Conservation (phyloP, 2,797 vertebrate species). For the Acrossocheilus fasciatus region DNA sequence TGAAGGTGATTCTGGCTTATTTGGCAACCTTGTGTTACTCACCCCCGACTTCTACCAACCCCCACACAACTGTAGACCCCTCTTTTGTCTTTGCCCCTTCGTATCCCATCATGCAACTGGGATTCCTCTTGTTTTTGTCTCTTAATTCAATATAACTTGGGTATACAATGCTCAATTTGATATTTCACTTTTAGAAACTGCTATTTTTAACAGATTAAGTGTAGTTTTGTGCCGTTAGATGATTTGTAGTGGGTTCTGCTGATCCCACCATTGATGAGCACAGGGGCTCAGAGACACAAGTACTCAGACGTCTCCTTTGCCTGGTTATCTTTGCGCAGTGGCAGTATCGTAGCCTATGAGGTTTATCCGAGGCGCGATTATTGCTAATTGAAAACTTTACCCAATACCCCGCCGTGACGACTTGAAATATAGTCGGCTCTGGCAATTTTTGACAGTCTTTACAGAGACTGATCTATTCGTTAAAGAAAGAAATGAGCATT, state of each 20-base stretch:
- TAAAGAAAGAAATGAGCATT: not conserved
- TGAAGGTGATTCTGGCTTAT: slow-evolving; percentile 78
- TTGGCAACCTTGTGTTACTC: not conserved
- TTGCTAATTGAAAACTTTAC: slow-evolving; percentile 89
- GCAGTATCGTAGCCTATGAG: slow-evolving; percentile 85
- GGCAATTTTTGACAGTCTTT: slow-evolving; percentile 86
- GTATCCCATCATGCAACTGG: slow-evolving; percentile 45
- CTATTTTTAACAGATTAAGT: not conserved
- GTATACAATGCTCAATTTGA: not conserved
- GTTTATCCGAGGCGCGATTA: slow-evolving; percentile 84
- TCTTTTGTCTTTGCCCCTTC: not conserved
- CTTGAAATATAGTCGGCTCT: slow-evolving; percentile 85
- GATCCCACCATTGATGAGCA: slow-evolving; percentile 2
- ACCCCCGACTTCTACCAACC: not conserved
- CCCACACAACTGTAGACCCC: not conserved
- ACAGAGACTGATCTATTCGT: slow-evolving; percentile 68
- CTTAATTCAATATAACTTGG: not conserved
- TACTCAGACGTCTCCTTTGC: not conserved
- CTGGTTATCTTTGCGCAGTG: slow-evolving; percentile 77
- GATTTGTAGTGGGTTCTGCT: not conserved
- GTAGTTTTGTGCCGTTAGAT: not conserved
- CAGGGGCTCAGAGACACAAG: not conserved
- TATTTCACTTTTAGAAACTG: not conserved
- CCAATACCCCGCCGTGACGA: slow-evolving; percentile 78
- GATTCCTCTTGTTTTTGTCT: not conserved